phyloP scores from a whole-genome alignment of 1,140 invertebrate genomes.

The Listronotus bonariensis region DNA sequence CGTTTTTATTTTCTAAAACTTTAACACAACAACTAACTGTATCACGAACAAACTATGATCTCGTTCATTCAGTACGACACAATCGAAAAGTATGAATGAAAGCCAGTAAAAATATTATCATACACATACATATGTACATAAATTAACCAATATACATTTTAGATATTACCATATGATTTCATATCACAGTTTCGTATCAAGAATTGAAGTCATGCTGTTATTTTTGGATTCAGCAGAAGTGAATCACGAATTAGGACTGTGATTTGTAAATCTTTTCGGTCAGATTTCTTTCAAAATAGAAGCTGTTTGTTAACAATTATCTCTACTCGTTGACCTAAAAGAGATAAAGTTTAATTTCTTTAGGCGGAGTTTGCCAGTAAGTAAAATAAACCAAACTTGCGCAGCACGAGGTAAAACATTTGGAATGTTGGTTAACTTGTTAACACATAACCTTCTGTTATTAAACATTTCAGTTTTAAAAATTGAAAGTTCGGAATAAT shows the following conservation, averaged over 20 bases:
- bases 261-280: slow-evolving; percentile 21
- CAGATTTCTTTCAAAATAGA: not conserved
- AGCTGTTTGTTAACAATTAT: not conserved
- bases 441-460: too few species aligned
- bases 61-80: slow-evolving; percentile 31
- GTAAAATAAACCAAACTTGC: not conserved
- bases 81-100: slow-evolving; percentile 36
- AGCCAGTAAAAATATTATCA: slow-evolving; percentile 33
- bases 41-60: not conserved
- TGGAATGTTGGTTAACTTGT: too few species aligned
- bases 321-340: too few species aligned
- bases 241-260: slow-evolving; percentile 30
- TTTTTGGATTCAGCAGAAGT: slow-evolving; percentile 32
- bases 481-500: too few species aligned
- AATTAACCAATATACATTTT: slow-evolving; percentile 20
- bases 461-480: too few species aligned
- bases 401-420: too few species aligned
- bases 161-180: slow-evolving; percentile 25
- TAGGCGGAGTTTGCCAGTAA: not conserved
- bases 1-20: not conserved
- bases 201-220: slow-evolving; percentile 41
- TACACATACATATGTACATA: slow-evolving; percentile 13
- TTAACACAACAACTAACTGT: not conserved
- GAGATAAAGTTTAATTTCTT: slow-evolving; percentile 3
- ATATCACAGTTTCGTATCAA: slow-evolving; percentile 35